These are phyloP conservation scores for Drosophila subobscura DNA, from an alignment of 1,140 invertebrate species.

Conservation along the genomic window DNA sequence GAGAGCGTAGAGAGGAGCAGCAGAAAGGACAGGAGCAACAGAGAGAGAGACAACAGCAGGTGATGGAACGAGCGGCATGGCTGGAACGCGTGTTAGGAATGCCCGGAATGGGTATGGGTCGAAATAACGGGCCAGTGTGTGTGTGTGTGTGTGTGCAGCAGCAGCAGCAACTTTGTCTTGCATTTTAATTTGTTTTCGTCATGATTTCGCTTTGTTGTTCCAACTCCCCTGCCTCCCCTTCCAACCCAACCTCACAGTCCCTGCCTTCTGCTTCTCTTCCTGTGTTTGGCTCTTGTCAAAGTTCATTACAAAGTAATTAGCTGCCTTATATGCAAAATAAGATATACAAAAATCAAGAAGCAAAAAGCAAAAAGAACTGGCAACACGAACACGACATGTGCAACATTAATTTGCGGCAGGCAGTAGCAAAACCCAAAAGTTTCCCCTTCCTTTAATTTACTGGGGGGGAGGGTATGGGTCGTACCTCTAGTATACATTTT, in stretches of 20 bases:
- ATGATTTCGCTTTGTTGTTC: conserved; percentile 44
- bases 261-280: not conserved
- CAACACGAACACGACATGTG: conserved; percentile 63
- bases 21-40: not conserved
- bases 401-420: conserved; percentile 67
- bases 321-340: conserved; percentile 61
- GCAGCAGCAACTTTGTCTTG: conserved; percentile 57
- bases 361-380: conserved; percentile 24
- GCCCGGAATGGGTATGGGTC: not conserved
- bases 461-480: not conserved
- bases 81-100: conserved; percentile 11
- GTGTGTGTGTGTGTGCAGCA: not conserved
- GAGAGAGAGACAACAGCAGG: not conserved
- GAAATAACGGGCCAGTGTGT: too few relatives aligned
- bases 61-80: not conserved
- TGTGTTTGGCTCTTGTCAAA: conserved; percentile 57
- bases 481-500: conserved; percentile 4
- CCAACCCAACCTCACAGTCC: not conserved
- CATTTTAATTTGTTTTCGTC: conserved; percentile 60
- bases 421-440: conserved; percentile 43
- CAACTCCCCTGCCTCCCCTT: not conserved
- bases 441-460: conserved; percentile 18
- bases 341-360: conserved; percentile 32
- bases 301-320: conserved; percentile 82
- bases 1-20: not conserved